These are phyloP conservation scores for Nowickia ferox DNA, from an alignment of 2,888 invertebrate species.

Conservation along the genomic window DNA sequence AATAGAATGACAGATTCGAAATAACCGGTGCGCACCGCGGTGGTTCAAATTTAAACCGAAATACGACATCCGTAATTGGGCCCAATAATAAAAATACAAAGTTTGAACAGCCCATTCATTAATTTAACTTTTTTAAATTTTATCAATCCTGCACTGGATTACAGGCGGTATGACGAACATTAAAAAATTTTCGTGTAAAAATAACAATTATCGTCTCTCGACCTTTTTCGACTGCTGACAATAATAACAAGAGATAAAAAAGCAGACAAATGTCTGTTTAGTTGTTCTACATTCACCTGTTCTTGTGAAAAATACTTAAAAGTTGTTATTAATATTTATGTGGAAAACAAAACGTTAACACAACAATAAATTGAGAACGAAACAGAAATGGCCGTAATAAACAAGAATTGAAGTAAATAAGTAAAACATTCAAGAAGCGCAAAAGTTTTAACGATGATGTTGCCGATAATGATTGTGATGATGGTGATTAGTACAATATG, in stretches of 20 bases:
- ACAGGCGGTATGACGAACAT: not conserved
- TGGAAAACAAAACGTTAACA: slow-evolving; percentile 1
- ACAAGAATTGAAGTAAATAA: not conserved
- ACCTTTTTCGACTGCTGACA: not conserved
- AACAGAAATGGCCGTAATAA: slow-evolving; percentile 9
- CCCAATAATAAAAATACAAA: no score
- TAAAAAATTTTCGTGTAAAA: not conserved
- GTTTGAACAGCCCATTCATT: no score
- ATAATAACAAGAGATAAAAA: not conserved
- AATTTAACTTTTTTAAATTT: no score
- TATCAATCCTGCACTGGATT: no score
- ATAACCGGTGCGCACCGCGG: no score
- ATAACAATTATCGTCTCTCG: not conserved
- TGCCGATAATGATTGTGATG: slow-evolving; percentile 7
- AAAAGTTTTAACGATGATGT: slow-evolving; percentile 9
- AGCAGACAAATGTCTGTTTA: not conserved
- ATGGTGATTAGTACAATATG: not conserved
- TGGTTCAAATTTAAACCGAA: no score
- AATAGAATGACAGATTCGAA: no score
- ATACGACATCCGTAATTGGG: no score
- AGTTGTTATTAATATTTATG: slow-evolving; percentile 1
- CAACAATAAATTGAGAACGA: not conserved
- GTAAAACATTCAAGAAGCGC: not conserved
- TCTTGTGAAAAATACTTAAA: not conserved
- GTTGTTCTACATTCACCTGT: slow-evolving; percentile 16